These are phyloP conservation scores for Ctenopoma kingsleyae DNA, from an alignment of 2,797 vertebrate genomes.

Conservation along the genomic window DNA sequence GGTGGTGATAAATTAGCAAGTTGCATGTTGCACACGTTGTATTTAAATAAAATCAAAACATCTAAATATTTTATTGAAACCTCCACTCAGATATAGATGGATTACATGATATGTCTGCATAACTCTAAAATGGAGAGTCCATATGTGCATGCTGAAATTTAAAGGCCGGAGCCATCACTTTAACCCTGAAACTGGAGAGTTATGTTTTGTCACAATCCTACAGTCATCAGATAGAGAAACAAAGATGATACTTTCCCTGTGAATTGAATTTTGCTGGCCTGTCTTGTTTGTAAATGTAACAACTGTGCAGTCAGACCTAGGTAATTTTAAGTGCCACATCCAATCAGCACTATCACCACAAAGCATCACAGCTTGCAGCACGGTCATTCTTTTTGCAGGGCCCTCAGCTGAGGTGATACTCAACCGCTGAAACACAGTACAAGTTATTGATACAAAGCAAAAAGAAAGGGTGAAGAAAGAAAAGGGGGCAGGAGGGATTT, in stretches of 20 bases:
- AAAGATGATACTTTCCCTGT: slow-evolving; percentile 74
- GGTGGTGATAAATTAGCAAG: slow-evolving; percentile 33
- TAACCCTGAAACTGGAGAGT: slow-evolving; percentile 62
- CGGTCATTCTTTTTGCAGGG: slow-evolving; percentile 49
- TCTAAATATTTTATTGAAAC: not conserved
- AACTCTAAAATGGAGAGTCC: slow-evolving; percentile 45
- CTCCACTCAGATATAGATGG: slow-evolving; percentile 6
- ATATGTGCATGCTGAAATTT: slow-evolving; percentile 37
- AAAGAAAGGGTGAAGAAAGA: slow-evolving; percentile 63
- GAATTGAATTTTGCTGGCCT: slow-evolving; percentile 67
- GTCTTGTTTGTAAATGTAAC: slow-evolving; percentile 76
- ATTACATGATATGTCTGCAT: slow-evolving; percentile 27
- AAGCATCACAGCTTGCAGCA: slow-evolving; percentile 67
- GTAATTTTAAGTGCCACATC: slow-evolving; percentile 77
- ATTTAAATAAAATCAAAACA: slow-evolving; percentile 4
- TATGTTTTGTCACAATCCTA: slow-evolving; percentile 70
- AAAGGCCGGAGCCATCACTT: slow-evolving; percentile 31
- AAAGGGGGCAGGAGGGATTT: slow-evolving; percentile 36
- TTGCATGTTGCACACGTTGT: not conserved
- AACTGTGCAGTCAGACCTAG: slow-evolving; percentile 66
- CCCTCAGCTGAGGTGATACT: slow-evolving; percentile 68
- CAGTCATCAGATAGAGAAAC: slow-evolving; percentile 70
- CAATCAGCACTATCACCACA: slow-evolving; percentile 76
- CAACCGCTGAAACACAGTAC: slow-evolving; percentile 49
- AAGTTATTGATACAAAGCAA: slow-evolving; percentile 53